phyloP scores from a whole-genome alignment of 1,140 invertebrate genomes.

The Procambarus virginalis region DNA sequence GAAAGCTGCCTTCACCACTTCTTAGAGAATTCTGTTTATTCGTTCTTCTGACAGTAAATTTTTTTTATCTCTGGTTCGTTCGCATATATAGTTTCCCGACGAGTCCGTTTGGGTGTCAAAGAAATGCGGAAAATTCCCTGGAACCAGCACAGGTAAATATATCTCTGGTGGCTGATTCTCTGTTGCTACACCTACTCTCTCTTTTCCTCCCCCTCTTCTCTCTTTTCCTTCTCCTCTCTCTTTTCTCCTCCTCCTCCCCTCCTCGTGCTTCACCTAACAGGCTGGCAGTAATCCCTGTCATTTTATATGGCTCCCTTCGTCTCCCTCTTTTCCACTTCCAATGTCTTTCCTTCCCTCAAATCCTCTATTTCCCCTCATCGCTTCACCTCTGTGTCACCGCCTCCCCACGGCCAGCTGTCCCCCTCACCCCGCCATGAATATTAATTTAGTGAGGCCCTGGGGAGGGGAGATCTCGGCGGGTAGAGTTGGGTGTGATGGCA shows the following conservation, averaged over 20 bases:
- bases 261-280: neutral
- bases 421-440: slow-evolving; percentile 20
- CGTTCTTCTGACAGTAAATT: too few relatives aligned
- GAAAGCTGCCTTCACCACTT: too few relatives aligned
- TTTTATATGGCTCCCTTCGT: neutral
- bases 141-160: too few relatives aligned
- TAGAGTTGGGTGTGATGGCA: too few relatives aligned
- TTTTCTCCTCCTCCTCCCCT: neutral
- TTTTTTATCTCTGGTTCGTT: too few relatives aligned
- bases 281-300: neutral
- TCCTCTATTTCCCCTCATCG: slow-evolving; percentile 25
- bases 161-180: too few relatives aligned
- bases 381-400: neutral
- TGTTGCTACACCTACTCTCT: too few relatives aligned
- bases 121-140: too few relatives aligned
- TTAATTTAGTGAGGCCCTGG: slow-evolving; percentile 19
- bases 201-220: neutral
- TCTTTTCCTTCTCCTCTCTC: too few relatives aligned
- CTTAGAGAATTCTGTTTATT: too few relatives aligned
- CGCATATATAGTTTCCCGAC: too few relatives aligned
- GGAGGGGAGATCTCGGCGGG: slow-evolving; percentile 27
- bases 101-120: too few relatives aligned
- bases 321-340: neutral
- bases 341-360: neutral
- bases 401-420: neutral